These are phyloP conservation scores for Agonum fuliginosum DNA, from an alignment of 2,888 invertebrate genomes.

Conservation along the genomic window DNA sequence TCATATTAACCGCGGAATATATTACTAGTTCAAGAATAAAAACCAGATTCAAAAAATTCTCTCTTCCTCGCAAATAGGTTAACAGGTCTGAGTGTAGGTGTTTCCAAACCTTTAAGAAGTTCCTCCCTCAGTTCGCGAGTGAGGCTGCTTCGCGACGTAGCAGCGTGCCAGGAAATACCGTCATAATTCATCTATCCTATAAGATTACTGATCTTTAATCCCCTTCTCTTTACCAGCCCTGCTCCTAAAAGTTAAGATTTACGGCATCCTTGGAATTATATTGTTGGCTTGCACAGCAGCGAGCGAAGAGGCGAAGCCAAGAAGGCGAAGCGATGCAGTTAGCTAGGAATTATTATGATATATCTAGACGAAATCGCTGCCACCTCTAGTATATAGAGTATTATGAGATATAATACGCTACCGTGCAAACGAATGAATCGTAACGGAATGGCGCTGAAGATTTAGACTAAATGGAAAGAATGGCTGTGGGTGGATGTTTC, in stretches of 20 bases:
- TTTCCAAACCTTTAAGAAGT: constrained; percentile 15
- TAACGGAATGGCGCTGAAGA: too few relatives aligned
- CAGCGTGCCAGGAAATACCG: constrained; percentile 72
- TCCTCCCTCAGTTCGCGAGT: background rate
- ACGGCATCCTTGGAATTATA: constrained; percentile 80
- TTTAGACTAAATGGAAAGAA: too few relatives aligned
- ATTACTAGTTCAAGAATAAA: too few relatives aligned
- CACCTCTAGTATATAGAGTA: constrained; percentile 69
- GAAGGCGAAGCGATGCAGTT: constrained; percentile 70
- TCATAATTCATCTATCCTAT: constrained; percentile 82
- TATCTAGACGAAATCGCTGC: constrained; percentile 74
- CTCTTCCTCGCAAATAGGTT: constrained; percentile 4
- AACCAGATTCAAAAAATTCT: too few relatives aligned
- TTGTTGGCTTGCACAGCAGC: constrained; percentile 75
- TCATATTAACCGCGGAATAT: too few relatives aligned
- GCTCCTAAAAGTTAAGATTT: constrained; percentile 83
- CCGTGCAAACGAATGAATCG: background rate
- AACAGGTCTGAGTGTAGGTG: constrained; percentile 1
- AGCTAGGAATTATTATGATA: constrained; percentile 75
- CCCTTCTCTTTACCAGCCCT: constrained; percentile 74
- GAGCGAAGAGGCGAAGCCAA: constrained; percentile 63
- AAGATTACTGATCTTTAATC: constrained; percentile 87
- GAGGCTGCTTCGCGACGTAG: constrained; percentile 43
- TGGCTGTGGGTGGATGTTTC: too few relatives aligned
- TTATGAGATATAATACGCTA: constrained; percentile 68